These are phyloP conservation scores for Ellobium chinense DNA, from an alignment of 2,888 invertebrate genomes.

Conservation along the genomic window DNA sequence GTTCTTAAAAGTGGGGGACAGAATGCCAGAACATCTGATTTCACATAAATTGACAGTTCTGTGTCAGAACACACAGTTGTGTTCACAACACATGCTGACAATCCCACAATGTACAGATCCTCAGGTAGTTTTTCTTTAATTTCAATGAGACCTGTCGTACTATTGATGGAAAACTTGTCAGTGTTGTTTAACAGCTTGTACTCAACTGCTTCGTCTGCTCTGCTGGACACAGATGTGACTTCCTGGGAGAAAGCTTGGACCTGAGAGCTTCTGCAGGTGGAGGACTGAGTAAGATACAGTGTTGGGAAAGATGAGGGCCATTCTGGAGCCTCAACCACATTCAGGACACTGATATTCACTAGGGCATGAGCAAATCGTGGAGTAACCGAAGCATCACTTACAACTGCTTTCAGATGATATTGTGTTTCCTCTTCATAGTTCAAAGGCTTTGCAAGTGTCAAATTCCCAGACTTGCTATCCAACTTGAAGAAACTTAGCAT, in stretches of 20 bases:
- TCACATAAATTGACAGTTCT: slow-evolving; percentile 44
- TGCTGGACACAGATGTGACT: slow-evolving; percentile 37
- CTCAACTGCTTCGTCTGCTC: slow-evolving; percentile 23
- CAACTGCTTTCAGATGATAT: slow-evolving; percentile 33
- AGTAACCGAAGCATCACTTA: slow-evolving; percentile 47
- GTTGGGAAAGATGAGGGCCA: slow-evolving; percentile 49
- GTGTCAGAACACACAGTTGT: slow-evolving; percentile 48
- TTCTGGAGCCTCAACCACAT: slow-evolving; percentile 51
- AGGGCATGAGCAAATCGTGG: slow-evolving; percentile 36
- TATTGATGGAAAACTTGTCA: slow-evolving; percentile 42
- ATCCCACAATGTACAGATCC: slow-evolving; percentile 20
- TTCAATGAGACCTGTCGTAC: slow-evolving; percentile 42
- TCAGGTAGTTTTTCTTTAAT: slow-evolving; percentile 2
- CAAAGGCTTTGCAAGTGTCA: slow-evolving; percentile 31
- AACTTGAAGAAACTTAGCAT: slow-evolving; percentile 31
- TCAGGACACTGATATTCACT: slow-evolving; percentile 41
- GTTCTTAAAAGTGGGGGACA: slow-evolving; percentile 50
- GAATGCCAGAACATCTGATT: slow-evolving; percentile 45
- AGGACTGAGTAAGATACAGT: slow-evolving; percentile 42
- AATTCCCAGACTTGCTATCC: slow-evolving; percentile 32
- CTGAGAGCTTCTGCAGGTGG: slow-evolving; percentile 37
- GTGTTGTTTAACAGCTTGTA: slow-evolving; percentile 48
- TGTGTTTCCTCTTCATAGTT: slow-evolving; percentile 35
- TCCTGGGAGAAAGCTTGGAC: slow-evolving; percentile 45
- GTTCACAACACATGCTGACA: slow-evolving; percentile 43